Evolutionary conservation across 1,140 invertebrate species (phyloP).

Genomic region (Euwallacea fornicatus): DNA sequence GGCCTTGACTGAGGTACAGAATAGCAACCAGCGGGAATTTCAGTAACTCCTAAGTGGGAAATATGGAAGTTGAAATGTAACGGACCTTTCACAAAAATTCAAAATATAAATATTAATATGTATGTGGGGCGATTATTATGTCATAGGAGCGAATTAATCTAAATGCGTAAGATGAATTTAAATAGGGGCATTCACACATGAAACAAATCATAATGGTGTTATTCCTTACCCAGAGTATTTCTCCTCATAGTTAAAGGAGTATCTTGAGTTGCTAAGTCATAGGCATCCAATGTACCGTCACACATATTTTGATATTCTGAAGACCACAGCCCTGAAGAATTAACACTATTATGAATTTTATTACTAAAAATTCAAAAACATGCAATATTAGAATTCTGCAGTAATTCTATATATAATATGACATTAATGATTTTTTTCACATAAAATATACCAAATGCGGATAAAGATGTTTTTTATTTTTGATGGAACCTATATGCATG

Average conservation of each 20-base stretch:
- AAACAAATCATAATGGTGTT: not conserved
- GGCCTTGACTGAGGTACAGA: conserved; percentile 73
- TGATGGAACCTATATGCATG: not conserved
- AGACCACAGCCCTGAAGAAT: conserved; percentile 40
- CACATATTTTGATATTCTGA: conserved; percentile 74
- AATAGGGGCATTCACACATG: not conserved
- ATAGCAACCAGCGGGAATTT: conserved; percentile 57
- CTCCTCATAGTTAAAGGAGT: conserved; percentile 69
- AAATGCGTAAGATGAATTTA: too few species aligned
- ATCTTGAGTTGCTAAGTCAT: conserved; percentile 79
- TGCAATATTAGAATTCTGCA: too few species aligned
- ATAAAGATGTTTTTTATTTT: too few species aligned
- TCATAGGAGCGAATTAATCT: too few species aligned
- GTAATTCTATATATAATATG: too few species aligned
- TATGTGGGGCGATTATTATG: too few species aligned
- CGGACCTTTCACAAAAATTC: not conserved
- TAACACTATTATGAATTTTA: not conserved
- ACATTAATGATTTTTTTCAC: too few species aligned
- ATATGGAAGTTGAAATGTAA: not conserved
- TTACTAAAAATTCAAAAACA: too few species aligned
- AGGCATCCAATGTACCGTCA: conserved; percentile 77
- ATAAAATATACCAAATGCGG: too few species aligned
- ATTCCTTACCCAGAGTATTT: conserved; percentile 62
- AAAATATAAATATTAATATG: not conserved
- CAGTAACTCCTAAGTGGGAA: conserved; percentile 53